A percentile compares a stretch with the other conserved stretches of the same genome.
Conservation (phyloP, 2,113 vertebrate genomes). For the Cercocebus atys region DNA sequence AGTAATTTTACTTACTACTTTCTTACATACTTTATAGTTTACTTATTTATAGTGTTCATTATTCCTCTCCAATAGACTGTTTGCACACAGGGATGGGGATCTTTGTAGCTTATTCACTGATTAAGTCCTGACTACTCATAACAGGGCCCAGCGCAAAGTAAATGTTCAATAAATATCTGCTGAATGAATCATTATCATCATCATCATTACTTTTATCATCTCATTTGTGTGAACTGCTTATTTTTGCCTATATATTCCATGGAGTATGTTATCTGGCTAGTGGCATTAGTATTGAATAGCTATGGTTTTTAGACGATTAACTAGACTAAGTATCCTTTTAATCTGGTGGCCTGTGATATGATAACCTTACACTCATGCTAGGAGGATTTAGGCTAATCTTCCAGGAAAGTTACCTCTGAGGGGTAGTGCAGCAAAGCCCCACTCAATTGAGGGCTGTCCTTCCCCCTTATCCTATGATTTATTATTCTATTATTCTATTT, state of each 20-base stretch:
- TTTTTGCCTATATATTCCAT: neutral
- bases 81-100: neutral
- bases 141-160: neutral
- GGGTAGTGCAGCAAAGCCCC: neutral
- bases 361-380: neutral
- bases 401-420: neutral
- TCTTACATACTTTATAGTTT: neutral
- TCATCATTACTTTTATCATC: neutral
- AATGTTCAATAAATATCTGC: neutral
- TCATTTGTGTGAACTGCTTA: neutral
- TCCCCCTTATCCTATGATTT: neutral
- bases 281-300: neutral
- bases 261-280: neutral
- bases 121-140: neutral
- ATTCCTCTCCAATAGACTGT: neutral
- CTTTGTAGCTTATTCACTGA: neutral
- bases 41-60: neutral
- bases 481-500: neutral
- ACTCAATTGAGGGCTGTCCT: neutral
- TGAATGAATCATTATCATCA: neutral
- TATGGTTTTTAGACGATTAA: neutral
- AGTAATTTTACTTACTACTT: neutral
- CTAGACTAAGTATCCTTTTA: neutral
- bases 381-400: neutral
- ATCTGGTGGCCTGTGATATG: neutral